Evolutionary conservation across 2,113 vertebrate genomes (phyloP).

Genomic region (Dunckerocampus dactyliophorus): DNA sequence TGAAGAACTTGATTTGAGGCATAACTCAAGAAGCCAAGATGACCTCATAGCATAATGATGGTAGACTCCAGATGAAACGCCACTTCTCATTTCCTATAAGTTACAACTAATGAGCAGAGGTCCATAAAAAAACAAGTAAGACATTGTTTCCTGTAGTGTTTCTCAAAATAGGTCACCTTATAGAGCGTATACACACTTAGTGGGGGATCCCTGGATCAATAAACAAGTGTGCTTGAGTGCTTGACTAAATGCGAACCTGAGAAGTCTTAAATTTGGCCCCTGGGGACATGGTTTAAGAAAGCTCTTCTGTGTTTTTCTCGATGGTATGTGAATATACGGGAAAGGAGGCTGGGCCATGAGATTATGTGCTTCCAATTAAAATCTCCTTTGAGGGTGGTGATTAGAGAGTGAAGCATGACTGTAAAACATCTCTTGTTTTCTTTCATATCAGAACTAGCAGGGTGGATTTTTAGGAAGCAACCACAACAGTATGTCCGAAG

Average conservation of each 20-base stretch:
- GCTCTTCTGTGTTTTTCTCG: conserved; percentile 38
- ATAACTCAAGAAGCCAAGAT: background rate
- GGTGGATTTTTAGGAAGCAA: conserved; percentile 12
- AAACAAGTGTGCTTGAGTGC: conserved; percentile 36
- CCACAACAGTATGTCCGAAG: conserved; percentile 8
- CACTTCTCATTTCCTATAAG: background rate
- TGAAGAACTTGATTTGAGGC: conserved; percentile 10
- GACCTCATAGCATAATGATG: conserved; percentile 4
- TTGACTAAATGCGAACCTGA: conserved; percentile 54
- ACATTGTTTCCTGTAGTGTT: conserved; percentile 15
- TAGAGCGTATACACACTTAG: background rate
- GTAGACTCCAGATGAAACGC: conserved; percentile 15
- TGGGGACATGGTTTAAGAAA: conserved; percentile 52
- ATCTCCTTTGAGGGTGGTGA: conserved; percentile 19
- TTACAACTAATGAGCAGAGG: conserved; percentile 17
- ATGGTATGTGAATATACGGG: conserved; percentile 33
- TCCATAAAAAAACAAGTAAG: conserved; percentile 31
- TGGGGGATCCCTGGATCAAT: conserved; percentile 39
- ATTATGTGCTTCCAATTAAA: conserved; percentile 50
- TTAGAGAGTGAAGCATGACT: conserved; percentile 20
- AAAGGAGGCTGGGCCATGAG: conserved; percentile 20
- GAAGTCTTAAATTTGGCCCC: conserved; percentile 34
- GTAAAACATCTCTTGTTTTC: conserved; percentile 9
- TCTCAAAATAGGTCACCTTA: conserved; percentile 52
- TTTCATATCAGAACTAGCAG: conserved; percentile 13